Base-by-base conservation (phyloP, 2,888 invertebrate species). In the Epinotia bilunana region DNA sequence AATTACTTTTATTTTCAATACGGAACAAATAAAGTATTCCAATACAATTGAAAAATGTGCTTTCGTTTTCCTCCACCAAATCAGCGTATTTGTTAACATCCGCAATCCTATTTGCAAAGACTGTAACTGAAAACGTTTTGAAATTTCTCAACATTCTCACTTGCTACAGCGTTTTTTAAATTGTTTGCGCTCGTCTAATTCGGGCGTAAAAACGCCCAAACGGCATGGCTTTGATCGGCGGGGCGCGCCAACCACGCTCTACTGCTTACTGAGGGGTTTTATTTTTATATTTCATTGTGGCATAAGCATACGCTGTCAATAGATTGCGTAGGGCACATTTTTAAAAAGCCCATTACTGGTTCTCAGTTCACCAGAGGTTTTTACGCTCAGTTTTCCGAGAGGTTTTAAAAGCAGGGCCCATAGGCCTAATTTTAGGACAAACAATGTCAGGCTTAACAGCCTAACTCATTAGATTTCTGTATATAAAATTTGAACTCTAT, bases 221-320 rank as follows among this genome's bases (percentile, higher is more conserved):
- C 58, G 69, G 69, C 60, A 43, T 60, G n/a, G n/a, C 73, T 73
- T 73, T 73, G 73, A 73, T 73, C 73, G 53, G 39, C 72, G 58
- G 72, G 67, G 73, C 73, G 73, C 58, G 61, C 43, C 20, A 5
- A 23, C 63, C 46, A 60, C 69, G 62, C 73, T 73, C 72, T 53
- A 28, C 11, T 60, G 72, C 28, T n/a, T 43, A 46, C 46, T 46
- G 68, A 68, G 57, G 58, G 67, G 33, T 20, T 61, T 73, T 73
- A 73, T 73, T 73, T 73, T 73, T 73, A 67, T 67, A 73, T 73
- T 73, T 73, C 60, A 67, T 53, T 73, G 65, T 60, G 28, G n/a
- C 58, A 49, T 20, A 23, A 58, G 16, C 57, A 23, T 46, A 43
- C 28, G n/a, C 53, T 43, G 43, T 62, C 33, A 7, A 20, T 20